These are phyloP conservation scores for Collichthys lucidus DNA, from an alignment of 2,113 vertebrate genomes.

Conservation along the genomic window DNA sequence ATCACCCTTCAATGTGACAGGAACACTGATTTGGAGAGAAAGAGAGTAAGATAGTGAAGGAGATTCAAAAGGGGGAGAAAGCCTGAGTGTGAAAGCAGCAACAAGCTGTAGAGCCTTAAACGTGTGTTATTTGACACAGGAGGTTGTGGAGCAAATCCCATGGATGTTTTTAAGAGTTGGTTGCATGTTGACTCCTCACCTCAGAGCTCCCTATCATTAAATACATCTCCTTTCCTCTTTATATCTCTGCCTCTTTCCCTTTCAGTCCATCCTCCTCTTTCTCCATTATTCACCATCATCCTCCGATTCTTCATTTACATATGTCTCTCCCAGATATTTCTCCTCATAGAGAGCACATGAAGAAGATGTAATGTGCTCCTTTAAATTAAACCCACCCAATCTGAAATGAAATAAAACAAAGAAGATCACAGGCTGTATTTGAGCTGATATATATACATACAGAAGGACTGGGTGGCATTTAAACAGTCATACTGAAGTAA, in stretches of 20 bases:
- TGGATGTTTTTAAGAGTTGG: conserved; percentile 30
- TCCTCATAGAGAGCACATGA: conserved; percentile 54
- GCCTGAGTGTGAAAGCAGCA: conserved; percentile 29
- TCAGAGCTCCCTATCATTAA: conserved; percentile 26
- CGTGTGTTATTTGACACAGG: conserved; percentile 48
- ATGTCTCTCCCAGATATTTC: conserved; percentile 47
- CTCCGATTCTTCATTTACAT: conserved; percentile 68
- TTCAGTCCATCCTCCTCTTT: not conserved
- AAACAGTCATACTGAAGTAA: not conserved
- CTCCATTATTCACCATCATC: conserved; percentile 54
- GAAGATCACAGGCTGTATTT: conserved; percentile 8
- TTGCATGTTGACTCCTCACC: conserved; percentile 40
- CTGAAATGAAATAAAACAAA: conserved; percentile 39
- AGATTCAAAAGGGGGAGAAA: conserved; percentile 37
- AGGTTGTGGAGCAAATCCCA: conserved; percentile 52
- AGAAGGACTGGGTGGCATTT: not conserved
- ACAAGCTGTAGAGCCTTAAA: conserved; percentile 50
- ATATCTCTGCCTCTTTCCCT: not conserved
- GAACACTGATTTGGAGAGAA: not conserved
- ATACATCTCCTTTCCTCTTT: conserved; percentile 19
- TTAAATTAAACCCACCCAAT: conserved; percentile 59
- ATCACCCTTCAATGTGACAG: conserved; percentile 30
- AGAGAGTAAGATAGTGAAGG: not conserved
- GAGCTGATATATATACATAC: not conserved
- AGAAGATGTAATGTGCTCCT: conserved; percentile 51